Evolutionary conservation across 2,797 vertebrate genomes (phyloP), one percentile per base, ranked within the genome.

Genomic region (Pipistrellus pygmaeus): DNA sequence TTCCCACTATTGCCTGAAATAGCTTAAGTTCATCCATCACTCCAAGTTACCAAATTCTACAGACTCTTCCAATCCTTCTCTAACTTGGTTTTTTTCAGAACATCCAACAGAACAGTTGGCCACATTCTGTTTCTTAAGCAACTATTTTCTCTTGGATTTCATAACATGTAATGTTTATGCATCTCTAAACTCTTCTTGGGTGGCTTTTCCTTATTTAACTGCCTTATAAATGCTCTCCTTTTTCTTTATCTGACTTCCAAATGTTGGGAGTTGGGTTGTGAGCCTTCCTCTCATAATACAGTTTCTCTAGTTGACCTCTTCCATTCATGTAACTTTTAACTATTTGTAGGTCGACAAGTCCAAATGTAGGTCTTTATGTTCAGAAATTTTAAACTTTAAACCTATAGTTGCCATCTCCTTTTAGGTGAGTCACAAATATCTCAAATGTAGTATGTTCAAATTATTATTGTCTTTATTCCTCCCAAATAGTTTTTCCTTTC

Each of bases 311-410:
- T 23, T 89, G 12, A 32, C 55, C 41, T 71, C 51, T 77, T 89
- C 41, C 8, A 44, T 41, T 41, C 38, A 41, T 41, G 38, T 41
- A 76, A 30, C n/a, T 76, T 81, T 30, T 66, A 72, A 85, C 83
- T 72, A 57, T 48, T 14, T 77, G 72, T 8, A 72, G 44, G 53
- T 69, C 10, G 4, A 53, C 51, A 68, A 75, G 44, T 76, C 23
- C 14, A 60, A 76, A 60, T 48, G 76, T 68, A 48, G 25, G 68
- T 21, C 51, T 93, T 76, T 57, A 35, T 57, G 23, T 93, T 75
- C 82, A 66, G 77, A 68, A n/a, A 68, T 71, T 85, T 72, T 90
- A 18, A 90, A 85, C 27, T 89, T 84, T 46, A 84, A 30, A 41
- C 6, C 18, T 71, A 9, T 53, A 62, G 51, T 69, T 78, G 64